phyloP scores from a whole-genome alignment of 2,797 vertebrate genomes.

The Peromyscus aztecus region DNA sequence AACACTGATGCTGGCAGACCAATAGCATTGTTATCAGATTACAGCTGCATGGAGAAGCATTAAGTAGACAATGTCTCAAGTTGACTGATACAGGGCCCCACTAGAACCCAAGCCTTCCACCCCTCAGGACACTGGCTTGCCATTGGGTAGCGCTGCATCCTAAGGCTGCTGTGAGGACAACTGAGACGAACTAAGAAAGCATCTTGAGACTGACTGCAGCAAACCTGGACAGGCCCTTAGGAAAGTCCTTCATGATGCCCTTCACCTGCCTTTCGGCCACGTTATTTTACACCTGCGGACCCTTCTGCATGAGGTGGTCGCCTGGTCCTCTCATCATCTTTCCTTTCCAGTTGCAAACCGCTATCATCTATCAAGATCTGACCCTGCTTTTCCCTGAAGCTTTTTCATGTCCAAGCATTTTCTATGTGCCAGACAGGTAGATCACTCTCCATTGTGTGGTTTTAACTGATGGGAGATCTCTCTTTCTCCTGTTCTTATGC shows the following conservation, averaged over 20 bases:
- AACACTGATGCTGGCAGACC: slow-evolving; percentile 7
- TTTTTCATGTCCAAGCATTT: slow-evolving; percentile 34
- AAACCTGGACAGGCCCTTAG: background rate
- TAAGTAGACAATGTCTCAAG: background rate
- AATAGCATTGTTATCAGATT: slow-evolving; percentile 14
- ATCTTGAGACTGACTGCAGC: background rate
- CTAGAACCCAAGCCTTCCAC: background rate
- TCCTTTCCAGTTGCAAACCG: background rate
- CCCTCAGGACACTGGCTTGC: background rate
- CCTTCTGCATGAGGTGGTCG: background rate
- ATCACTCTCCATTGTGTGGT: background rate
- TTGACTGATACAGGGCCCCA: background rate
- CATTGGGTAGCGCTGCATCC: background rate
- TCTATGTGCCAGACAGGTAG: background rate
- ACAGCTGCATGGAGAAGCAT: background rate
- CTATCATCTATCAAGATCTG: slow-evolving; percentile 24
- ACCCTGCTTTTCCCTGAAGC: background rate
- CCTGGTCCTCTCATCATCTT: too few species aligned
- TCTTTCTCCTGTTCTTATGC: slow-evolving; percentile 8
- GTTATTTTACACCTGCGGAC: background rate
- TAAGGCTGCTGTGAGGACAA: background rate
- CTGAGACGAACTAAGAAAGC: background rate
- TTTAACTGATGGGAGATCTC: background rate
- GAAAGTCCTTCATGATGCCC: background rate
- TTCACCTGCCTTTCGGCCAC: background rate